A percentile compares a stretch with the other conserved stretches of the same genome.
Evolutionary conservation across 2,888 invertebrate genomes (phyloP).

Genomic region (Phyllotreta striolata): DNA sequence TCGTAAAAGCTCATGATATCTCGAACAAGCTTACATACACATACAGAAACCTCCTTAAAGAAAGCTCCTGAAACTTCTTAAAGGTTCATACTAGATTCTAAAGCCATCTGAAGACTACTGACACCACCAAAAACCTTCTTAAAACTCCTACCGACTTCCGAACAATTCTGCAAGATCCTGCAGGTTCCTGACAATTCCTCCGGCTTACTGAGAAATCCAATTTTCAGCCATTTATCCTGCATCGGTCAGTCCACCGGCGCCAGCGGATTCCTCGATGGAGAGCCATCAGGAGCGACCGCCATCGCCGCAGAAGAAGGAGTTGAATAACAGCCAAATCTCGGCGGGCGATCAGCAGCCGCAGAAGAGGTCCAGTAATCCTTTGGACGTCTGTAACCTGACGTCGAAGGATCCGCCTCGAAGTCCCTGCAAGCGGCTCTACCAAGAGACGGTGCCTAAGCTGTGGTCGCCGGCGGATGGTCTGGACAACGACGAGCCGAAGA

Average conservation of each 20-base stretch:
- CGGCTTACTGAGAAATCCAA: too few relatives aligned
- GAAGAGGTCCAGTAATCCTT: slow-evolving; percentile 67
- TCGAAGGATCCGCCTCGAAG: slow-evolving; percentile 66
- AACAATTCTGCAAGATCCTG: too few relatives aligned
- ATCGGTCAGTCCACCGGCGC: slow-evolving; percentile 5
- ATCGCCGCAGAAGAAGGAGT: slow-evolving; percentile 29
- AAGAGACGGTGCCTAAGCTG: slow-evolving; percentile 64
- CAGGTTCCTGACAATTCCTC: too few relatives aligned
- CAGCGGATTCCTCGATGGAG: background rate
- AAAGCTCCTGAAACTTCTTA: too few relatives aligned
- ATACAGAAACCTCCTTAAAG: too few relatives aligned
- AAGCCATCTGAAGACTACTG: too few relatives aligned
- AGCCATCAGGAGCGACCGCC: slow-evolving; percentile 16
- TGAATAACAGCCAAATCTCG: slow-evolving; percentile 37
- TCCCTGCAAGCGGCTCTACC: slow-evolving; percentile 57
- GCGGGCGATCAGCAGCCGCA: slow-evolving; percentile 35
- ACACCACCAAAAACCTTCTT: too few relatives aligned
- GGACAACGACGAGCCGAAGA: slow-evolving; percentile 54
- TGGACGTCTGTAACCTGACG: slow-evolving; percentile 70
- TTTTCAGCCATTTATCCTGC: background rate
- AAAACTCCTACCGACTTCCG: too few relatives aligned
- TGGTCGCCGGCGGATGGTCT: slow-evolving; percentile 66
- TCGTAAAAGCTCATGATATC: too few relatives aligned
- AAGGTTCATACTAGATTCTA: too few relatives aligned
- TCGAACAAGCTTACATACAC: too few relatives aligned